phyloP scores from a whole-genome alignment of 2,888 invertebrate species.

The Notodonta dromedarius region DNA sequence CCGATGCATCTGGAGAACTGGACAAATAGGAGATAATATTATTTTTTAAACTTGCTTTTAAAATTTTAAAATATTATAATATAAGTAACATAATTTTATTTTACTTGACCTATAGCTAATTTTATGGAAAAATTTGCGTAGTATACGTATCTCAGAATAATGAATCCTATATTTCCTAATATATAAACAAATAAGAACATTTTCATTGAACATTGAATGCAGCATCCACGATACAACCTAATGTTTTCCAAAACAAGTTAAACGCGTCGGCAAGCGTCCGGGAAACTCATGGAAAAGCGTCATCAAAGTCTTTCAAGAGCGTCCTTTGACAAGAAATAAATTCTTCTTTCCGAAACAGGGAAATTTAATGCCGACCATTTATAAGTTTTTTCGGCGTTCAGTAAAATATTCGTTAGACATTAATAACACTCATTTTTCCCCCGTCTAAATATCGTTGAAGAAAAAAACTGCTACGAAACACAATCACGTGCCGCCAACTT shows the following conservation, averaged over 20 bases:
- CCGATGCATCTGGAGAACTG: slow-evolving; percentile 10
- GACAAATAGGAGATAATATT: neutral
- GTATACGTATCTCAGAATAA: neutral
- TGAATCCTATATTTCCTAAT: too few relatives aligned
- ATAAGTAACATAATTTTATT: too few relatives aligned
- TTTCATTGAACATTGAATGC: too few relatives aligned
- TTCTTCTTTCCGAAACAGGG: slow-evolving; percentile 44
- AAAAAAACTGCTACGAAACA: slow-evolving; percentile 39
- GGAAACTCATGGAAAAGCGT: slow-evolving; percentile 27
- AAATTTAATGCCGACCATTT: slow-evolving; percentile 50
- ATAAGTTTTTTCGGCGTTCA: slow-evolving; percentile 48
- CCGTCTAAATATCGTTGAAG: slow-evolving; percentile 36
- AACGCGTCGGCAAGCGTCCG: slow-evolving; percentile 19
- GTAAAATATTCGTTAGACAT: slow-evolving; percentile 52
- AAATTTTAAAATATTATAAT: too few relatives aligned
- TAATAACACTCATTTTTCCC: slow-evolving; percentile 49
- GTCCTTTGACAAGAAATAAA: slow-evolving; percentile 50
- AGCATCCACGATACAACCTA: too few relatives aligned
- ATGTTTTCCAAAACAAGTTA: neutral
- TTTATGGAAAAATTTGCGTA: neutral
- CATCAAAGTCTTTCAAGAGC: slow-evolving; percentile 37
- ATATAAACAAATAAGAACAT: too few relatives aligned
- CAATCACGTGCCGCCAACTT: slow-evolving; percentile 43
- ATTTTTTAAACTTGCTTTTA: too few relatives aligned
- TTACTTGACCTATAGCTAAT: too few relatives aligned